Conservation (phyloP, 2,113 vertebrate genomes). For the Antigone vipio region DNA sequence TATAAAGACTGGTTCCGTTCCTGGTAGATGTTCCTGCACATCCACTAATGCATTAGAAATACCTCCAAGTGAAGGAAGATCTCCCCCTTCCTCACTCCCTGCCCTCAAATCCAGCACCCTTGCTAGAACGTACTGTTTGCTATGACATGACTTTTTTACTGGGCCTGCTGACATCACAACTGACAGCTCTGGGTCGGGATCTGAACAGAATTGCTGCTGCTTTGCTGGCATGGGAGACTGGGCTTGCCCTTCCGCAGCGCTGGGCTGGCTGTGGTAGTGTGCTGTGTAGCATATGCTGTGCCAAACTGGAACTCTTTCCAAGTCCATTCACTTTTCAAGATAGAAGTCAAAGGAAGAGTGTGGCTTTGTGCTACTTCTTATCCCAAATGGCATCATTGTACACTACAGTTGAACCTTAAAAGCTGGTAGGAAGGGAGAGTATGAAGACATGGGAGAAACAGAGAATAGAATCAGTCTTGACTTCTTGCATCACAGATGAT, state of each 20-base stretch:
- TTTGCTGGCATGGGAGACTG: not conserved
- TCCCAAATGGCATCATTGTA: not conserved
- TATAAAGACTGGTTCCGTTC: not conserved
- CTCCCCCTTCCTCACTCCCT: not conserved
- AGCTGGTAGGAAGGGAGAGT: not conserved
- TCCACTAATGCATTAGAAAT: not conserved
- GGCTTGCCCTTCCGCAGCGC: rapidly evolving
- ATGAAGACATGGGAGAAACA: not conserved
- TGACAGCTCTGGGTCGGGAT: not conserved
- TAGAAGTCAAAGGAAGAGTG: not conserved
- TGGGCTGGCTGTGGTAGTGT: not conserved
- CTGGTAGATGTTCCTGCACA: not conserved
- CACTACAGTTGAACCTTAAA: not conserved
- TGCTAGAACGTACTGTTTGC: not conserved
- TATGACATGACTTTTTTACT: not conserved
- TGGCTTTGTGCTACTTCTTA: not conserved
- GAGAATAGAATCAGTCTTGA: not conserved
- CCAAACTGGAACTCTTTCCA: not conserved
- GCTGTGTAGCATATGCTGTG: not conserved
- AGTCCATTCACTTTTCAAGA: not conserved
- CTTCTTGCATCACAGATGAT: not conserved
- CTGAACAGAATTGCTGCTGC: not conserved
- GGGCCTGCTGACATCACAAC: not conserved
- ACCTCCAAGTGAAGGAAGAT: not conserved
- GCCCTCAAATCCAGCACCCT: not conserved